A percentile compares a stretch with the other conserved stretches of the same genome.
These are phyloP conservation scores for Aegotheles bennettii DNA, from an alignment of 2,113 vertebrate species.

Conservation along the genomic window DNA sequence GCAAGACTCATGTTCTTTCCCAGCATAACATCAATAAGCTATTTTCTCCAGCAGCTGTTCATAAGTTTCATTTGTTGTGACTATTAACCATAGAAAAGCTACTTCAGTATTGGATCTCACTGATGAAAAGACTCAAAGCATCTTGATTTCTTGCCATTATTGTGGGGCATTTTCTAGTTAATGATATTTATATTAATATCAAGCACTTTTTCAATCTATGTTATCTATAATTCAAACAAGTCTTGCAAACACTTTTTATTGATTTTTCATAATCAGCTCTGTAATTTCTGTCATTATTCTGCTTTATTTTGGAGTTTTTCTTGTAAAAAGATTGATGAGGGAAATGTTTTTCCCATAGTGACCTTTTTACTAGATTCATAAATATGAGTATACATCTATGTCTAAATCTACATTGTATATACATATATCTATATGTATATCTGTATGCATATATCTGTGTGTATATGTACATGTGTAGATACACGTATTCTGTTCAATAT, in stretches of 20 bases:
- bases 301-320: neutral
- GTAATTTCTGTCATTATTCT: neutral
- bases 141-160: neutral
- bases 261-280: neutral
- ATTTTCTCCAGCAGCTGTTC: conserved; percentile 67
- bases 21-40: conserved; percentile 59
- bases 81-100: conserved; percentile 15
- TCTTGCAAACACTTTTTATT: neutral
- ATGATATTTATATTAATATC: neutral
- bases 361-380: neutral
- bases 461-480: neutral
- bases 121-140: neutral
- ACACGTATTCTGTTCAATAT: neutral
- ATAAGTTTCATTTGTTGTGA: neutral
- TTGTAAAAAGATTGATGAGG: neutral
- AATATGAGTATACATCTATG: neutral
- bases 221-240: neutral
- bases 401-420: neutral
- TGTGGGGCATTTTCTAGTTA: neutral
- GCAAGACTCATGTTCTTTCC: conserved; percentile 46
- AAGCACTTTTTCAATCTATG: neutral
- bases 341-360: neutral
- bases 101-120: neutral
- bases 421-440: neutral
- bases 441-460: neutral